Base-by-base conservation (phyloP, 2,113 vertebrate genomes). In the Pluvialis apricaria region DNA sequence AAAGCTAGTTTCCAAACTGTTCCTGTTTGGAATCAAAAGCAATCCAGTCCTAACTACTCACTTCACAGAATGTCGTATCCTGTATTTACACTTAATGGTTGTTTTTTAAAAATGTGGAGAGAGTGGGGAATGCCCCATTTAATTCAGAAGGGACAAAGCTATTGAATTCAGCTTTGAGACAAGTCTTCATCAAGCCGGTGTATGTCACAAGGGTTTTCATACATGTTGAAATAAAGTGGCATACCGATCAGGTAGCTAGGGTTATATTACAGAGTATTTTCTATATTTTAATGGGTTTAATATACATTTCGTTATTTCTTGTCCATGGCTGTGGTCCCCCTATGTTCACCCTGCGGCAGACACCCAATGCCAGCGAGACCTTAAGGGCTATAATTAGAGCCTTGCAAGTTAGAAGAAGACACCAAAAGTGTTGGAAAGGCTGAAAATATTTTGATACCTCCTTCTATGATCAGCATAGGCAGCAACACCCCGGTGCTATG, bases 361-460 rank as follows among this genome's bases (percentile, higher is more conserved):
- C 22, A 60, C 7, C 11, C 20, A 62, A 34, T 5, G 6, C 28
- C 29, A 40, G 14, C 0, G 0, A 79, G 36, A 89, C 31, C 3
- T 80, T 20, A 20, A 68, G 36, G 17, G 14, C 21, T 51, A 8
- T 31, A 72, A 85, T 36, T 18, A 55, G 29, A 87, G 21, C 6
- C 28, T 52, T 65, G 28, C 7, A 83, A 61, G 22, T 82, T 29
- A 55, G 45, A 9, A 73, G 22, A 32, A 84, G 44, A 69, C 10
- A 62, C 6, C 10, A 45, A 15, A 75, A 89, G 20, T 5, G 1
- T 28, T 82, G 45, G 36, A 26, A 88, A 85, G 54, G 22, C 28
- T 85, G 62, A 32, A 80, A 58, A 62, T 11, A 3, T 45, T 75
- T 80, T 57, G 40, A 49, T 49, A 32, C 13, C 8, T 71, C 55